Evolutionary conservation across 2,113 vertebrate species (phyloP).

Genomic region (Neodon shergylaensis): DNA sequence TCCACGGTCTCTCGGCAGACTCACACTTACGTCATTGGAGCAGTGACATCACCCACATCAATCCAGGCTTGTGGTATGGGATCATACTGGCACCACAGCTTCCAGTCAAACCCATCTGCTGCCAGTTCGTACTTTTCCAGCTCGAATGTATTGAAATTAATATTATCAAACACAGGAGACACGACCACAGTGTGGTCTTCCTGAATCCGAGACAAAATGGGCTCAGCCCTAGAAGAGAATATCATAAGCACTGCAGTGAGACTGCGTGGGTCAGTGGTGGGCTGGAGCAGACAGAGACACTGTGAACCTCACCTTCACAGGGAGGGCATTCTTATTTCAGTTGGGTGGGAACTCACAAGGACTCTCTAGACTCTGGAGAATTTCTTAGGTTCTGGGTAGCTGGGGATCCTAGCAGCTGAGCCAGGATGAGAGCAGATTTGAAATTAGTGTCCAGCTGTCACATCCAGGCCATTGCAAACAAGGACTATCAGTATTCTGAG

Average conservation of each 20-base stretch:
- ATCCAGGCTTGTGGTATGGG: slow-evolving; percentile 42
- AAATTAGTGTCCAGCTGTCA: not conserved
- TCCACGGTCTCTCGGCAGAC: not conserved
- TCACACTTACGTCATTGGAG: slow-evolving; percentile 70
- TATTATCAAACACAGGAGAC: slow-evolving; percentile 78
- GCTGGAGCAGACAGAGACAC: not conserved
- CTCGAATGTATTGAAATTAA: slow-evolving; percentile 74
- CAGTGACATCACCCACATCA: slow-evolving; percentile 65
- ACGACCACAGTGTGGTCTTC: slow-evolving; percentile 74
- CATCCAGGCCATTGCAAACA: not conserved
- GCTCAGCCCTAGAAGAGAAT: slow-evolving; percentile 68
- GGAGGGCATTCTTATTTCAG: not conserved
- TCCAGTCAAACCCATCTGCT: slow-evolving; percentile 78
- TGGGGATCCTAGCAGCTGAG: not conserved
- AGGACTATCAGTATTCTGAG: not conserved
- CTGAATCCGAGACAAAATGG: slow-evolving; percentile 77
- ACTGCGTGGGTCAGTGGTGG: not conserved
- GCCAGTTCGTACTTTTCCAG: slow-evolving; percentile 41
- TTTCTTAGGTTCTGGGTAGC: not conserved
- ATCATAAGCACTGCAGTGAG: not conserved
- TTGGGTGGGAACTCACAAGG: not conserved
- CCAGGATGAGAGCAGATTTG: not conserved
- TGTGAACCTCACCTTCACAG: not conserved
- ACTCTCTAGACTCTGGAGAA: not conserved
- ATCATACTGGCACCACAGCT: slow-evolving; percentile 76